Percentiles rank a stretch among this genome's conserved stretches.
Evolutionary conservation across 2,797 vertebrate species (phyloP).

Genomic region (Lepilemur ruficaudatus): DNA sequence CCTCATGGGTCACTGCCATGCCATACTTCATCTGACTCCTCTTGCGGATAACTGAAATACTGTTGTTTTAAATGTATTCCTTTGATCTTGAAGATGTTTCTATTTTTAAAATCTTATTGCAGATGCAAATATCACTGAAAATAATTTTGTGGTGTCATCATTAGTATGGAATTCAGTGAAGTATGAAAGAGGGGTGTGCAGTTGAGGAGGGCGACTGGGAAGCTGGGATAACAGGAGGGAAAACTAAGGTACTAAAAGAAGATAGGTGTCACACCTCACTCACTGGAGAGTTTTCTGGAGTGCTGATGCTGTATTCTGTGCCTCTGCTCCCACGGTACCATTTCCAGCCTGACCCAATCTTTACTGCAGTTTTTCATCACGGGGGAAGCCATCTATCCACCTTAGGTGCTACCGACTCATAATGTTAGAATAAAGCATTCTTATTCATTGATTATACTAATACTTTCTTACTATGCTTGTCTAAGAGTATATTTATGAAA

Average conservation of each 20-base stretch:
- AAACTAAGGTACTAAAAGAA: background rate
- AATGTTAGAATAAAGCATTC: background rate
- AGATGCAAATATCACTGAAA: background rate
- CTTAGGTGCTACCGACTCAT: background rate
- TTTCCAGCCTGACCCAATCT: background rate
- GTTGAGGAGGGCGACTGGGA: background rate
- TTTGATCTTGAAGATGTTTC: background rate
- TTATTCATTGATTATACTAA: background rate
- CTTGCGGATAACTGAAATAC: background rate
- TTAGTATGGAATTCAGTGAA: background rate
- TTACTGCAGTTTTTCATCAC: background rate
- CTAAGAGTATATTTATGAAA: background rate
- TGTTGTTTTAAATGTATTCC: background rate
- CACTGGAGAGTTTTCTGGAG: background rate
- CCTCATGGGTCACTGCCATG: fast-evolving
- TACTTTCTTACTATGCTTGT: background rate
- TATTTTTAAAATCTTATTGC: background rate
- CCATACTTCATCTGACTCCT: background rate
- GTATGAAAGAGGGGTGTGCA: background rate
- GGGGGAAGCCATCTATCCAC: background rate
- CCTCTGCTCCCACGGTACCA: background rate
- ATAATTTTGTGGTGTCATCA: background rate
- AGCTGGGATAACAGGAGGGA: background rate
- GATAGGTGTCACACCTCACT: background rate
- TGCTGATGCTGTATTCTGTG: background rate